phyloP scores from a whole-genome alignment of 2,888 invertebrate genomes.

The Agrypnus murinus region DNA sequence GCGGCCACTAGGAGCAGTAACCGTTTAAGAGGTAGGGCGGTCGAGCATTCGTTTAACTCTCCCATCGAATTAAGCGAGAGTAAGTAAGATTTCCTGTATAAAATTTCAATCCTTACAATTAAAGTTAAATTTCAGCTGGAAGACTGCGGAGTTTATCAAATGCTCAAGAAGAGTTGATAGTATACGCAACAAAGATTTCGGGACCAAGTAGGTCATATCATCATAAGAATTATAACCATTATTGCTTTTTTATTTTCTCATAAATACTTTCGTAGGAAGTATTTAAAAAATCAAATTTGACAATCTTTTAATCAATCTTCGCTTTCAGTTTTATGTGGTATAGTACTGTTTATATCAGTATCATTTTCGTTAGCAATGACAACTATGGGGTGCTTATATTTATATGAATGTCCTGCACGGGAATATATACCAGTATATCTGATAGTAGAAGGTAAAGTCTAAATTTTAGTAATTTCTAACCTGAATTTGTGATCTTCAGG shows the following conservation, averaged over 20 bases:
- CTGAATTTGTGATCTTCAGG: background rate
- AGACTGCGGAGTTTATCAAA: constrained; percentile 1
- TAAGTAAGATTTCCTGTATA: too few relatives aligned
- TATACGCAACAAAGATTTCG: background rate
- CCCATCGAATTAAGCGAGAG: background rate
- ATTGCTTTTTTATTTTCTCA: too few relatives aligned
- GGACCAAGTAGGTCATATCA: background rate
- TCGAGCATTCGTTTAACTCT: background rate
- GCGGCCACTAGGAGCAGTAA: too few relatives aligned
- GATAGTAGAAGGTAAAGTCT: constrained; percentile 62
- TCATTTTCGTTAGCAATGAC: constrained; percentile 57
- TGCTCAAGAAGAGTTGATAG: background rate
- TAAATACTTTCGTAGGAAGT: too few relatives aligned
- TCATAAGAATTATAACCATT: too few relatives aligned
- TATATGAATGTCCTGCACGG: constrained; percentile 65
- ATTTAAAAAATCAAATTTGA: too few relatives aligned
- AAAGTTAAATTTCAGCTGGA: constrained; percentile 4
- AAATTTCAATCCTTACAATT: too few relatives aligned
- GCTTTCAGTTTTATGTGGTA: background rate
- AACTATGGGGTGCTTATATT: constrained; percentile 64
- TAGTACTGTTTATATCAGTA: background rate
- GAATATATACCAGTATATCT: constrained; percentile 67
- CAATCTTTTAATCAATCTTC: background rate
- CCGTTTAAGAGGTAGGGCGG: background rate
- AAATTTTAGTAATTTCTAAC: background rate